Percentiles rank a stretch among this genome's conserved stretches.
These are phyloP conservation scores for Tanytarsus gracilentus DNA, from an alignment of 2,888 invertebrate genomes.

Conservation along the genomic window DNA sequence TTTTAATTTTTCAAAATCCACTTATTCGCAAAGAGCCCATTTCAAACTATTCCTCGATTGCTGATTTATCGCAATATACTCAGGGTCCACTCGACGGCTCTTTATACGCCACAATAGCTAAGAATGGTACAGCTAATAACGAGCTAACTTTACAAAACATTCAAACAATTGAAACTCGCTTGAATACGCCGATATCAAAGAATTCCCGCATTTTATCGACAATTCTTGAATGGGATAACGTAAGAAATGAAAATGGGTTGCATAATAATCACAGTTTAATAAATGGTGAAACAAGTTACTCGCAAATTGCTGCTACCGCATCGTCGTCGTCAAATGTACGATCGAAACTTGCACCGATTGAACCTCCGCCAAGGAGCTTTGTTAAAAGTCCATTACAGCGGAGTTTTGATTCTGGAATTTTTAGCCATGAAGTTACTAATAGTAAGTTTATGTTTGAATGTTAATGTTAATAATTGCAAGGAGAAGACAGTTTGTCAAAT, in stretches of 20 bases:
- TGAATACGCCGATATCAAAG: conserved; percentile 18
- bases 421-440: conserved; percentile 24
- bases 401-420: conserved; percentile 24
- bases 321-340: background rate
- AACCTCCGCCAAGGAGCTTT: conserved; percentile 1
- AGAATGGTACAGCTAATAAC: conserved; percentile 33
- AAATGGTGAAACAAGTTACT: background rate
- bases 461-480: background rate
- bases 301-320: background rate
- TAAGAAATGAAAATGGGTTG: conserved; percentile 41
- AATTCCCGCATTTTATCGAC: conserved; percentile 26
- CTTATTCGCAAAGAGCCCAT: conserved; percentile 33
- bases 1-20: conserved; percentile 34
- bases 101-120: conserved; percentile 67
- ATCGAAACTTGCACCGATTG: background rate
- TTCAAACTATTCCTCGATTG: conserved; percentile 15
- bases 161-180: conserved; percentile 25
- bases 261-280: conserved; percentile 32
- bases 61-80: conserved; percentile 30
- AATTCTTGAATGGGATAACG: conserved; percentile 35
- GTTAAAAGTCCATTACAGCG: conserved; percentile 20
- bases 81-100: conserved; percentile 83
- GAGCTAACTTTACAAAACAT: conserved; percentile 31
- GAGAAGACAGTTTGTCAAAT: background rate
- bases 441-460: conserved; percentile 5